Evolutionary conservation across 2,797 vertebrate species (phyloP), one percentile per base, ranked within the genome.

Genomic region (Enteromius radiatus): DNA sequence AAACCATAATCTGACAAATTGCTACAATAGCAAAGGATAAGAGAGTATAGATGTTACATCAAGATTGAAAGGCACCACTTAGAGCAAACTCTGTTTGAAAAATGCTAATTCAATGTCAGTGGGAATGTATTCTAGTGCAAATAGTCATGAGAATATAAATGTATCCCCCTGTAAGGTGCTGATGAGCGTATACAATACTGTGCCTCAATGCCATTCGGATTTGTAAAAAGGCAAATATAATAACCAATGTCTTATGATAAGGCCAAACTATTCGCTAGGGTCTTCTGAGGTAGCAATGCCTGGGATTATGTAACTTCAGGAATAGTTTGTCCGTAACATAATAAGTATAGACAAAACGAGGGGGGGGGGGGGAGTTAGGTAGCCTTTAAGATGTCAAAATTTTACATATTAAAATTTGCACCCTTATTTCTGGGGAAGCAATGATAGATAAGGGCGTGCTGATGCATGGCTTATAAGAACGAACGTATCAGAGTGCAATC

Each of bases 271-370:
- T 88, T 86, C 78, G 86, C 87, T 88, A 65, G 8, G 82, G 73
- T 88, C 70, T 86, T 87, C 82, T 93, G 93, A 94, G 93, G 93
- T 94, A 94, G 93, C 90, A 90, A 85, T 90, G 90, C 89, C 86
- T 86, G 85, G 84, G 83, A 87, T 87, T 84, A 80, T 74, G 81
- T 69, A 64, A 90, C 84, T 87, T 88, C 69, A 83, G 81, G 83
- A 78, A 78, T 61, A 63, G 86, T 84, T 83, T 86, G 63, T 78
- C 70, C 59, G n/a, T 59, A 71, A 33, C 73, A 43, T 54, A 81
- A 77, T 28, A 45, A 56, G 43, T 36, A 83, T 84, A 74, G 38
- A 33, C 59, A 31, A 23, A 78, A 67, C 4, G 3, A 71, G 52
- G 19, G n/a, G 31, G 65, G n/a, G 64, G 21, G 17, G 45, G 3